Base-by-base conservation (phyloP, 2,113 vertebrate genomes). In the Syngnathus typhle region DNA sequence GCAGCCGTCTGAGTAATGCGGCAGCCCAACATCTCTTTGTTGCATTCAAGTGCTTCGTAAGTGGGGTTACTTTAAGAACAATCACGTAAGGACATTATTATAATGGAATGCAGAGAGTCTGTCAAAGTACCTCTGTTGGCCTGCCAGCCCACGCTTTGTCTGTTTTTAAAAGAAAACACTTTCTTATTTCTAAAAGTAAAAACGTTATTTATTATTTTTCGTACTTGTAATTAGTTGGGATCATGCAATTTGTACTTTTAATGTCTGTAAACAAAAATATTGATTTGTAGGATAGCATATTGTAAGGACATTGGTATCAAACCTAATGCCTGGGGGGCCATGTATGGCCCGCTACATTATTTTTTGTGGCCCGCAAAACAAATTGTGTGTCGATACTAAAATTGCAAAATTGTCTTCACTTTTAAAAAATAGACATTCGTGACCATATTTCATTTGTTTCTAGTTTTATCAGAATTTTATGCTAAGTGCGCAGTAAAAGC, bases 21-120 rank as follows among this genome's bases (percentile, higher is more conserved):
- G 56, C 76, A 63, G 59, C 9, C 68, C 75, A 77, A 72, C 63
- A 68, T 78, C 78, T 84, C 69, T 74, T 55, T 37, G 70, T 52
- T 27, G 60, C 13, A 65, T 80, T 75, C 55, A 78, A 75, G 73
- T 73, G 56, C 69, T 71, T 73, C 32, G 64, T 54, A 68, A 74
- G 70, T 59, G 51, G 67, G 47, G 72, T 71, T 77, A 70, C 68
- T 83, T 76, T 65, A 73, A 78, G 66, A 76, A 69, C 69, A 72
- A 67, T 60, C 61, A 58, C 61, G 68, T 62, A 27, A 73, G 67
- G 65, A 37, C 60, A 36, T 72, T 52, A 56, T 75, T 64, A 54
- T 32, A 47, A 65, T 65, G 49, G 62, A 52, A 18, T 68, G 52
- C 39, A 46, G 64, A 73, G 69, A 71, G 43, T 58, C 46, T 77